These are phyloP conservation scores for Falcaria lacertinaria DNA, from an alignment of 2,888 invertebrate genomes.

Conservation along the genomic window DNA sequence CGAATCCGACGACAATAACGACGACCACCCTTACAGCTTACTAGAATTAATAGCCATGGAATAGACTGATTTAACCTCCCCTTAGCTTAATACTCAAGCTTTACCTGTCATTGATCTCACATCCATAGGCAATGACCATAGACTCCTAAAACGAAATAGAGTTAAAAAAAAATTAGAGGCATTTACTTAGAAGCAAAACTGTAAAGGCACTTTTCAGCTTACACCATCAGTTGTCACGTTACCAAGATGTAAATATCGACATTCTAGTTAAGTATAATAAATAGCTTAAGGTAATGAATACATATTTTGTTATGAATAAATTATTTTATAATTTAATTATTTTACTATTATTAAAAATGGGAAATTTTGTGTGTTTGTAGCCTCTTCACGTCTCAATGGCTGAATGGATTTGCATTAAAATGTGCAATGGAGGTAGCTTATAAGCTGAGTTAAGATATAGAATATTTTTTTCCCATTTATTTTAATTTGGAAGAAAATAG, in stretches of 20 bases:
- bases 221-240: conserved; percentile 27
- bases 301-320: conserved; percentile 46
- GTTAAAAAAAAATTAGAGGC: conserved; percentile 41
- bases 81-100: conserved; percentile 35
- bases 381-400: too few species aligned
- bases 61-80: conserved; percentile 50
- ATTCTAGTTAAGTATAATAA: conserved; percentile 42
- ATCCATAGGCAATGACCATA: conserved; percentile 19
- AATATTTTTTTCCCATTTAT: too few species aligned
- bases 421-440: too few species aligned
- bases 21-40: conserved; percentile 51
- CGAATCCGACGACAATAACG: conserved; percentile 33
- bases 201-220: conserved; percentile 15
- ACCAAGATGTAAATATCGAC: conserved; percentile 67
- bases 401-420: too few species aligned
- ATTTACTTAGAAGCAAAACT: conserved; percentile 39
- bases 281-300: conserved; percentile 54
- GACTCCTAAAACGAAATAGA: conserved; percentile 15
- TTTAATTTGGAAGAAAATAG: too few species aligned
- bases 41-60: conserved; percentile 70
- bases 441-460: too few species aligned
- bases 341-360: too few species aligned
- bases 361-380: too few species aligned
- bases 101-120: conserved; percentile 33
- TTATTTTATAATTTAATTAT: conserved; percentile 27